Conservation (phyloP, 2,113 vertebrate genomes). For the Capreolus pygargus region DNA sequence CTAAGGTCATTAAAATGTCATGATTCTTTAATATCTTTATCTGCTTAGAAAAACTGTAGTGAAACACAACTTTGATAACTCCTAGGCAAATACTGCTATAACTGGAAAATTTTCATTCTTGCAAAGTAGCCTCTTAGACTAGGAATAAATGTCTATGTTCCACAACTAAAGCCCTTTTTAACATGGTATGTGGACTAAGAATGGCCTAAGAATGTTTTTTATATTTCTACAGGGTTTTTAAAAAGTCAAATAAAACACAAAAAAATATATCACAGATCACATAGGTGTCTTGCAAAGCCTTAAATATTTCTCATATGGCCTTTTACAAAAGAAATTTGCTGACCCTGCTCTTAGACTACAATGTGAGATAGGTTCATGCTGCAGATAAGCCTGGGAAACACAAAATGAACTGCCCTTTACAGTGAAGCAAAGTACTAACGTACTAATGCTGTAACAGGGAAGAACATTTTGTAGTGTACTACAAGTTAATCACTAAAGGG, state of each 20-base stretch:
- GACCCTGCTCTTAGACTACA: background rate
- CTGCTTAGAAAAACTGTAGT: background rate
- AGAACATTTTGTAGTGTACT: too few species aligned
- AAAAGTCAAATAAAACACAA: background rate
- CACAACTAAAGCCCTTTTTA: background rate
- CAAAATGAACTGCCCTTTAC: background rate
- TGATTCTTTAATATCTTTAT: background rate
- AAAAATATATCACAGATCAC: background rate
- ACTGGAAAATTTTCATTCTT: background rate
- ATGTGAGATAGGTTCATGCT: background rate
- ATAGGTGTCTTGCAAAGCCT: background rate
- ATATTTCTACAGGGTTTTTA: background rate
- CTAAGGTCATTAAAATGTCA: background rate
- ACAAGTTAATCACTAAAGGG: too few species aligned
- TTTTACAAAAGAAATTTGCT: background rate
- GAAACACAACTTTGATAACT: background rate
- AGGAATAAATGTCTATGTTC: background rate
- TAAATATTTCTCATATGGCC: background rate
- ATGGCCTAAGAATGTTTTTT: background rate
- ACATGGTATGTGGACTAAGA: background rate
- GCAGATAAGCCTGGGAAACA: background rate
- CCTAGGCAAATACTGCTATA: background rate
- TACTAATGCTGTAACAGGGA: background rate
- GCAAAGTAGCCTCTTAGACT: background rate
- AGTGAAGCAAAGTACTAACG: background rate